Evolutionary conservation across 1,140 invertebrate species (phyloP), one percentile per base, ranked within the genome.

Genomic region (Ostrea denselamellosa): DNA sequence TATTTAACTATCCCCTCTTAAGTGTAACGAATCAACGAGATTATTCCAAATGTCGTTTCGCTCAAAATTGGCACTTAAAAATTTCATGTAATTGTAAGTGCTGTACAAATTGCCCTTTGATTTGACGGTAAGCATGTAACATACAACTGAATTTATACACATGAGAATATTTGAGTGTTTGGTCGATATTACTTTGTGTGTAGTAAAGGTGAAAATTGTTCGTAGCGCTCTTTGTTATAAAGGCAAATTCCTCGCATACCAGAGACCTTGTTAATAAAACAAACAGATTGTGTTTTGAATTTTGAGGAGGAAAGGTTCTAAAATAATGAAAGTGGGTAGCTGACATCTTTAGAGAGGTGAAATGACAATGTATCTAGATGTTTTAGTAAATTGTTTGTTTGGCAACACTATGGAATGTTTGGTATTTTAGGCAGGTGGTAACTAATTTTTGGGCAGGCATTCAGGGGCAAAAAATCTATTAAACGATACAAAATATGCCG

Each of bases 361-460:
- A 77, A 34, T 77, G 68, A 77, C 68, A 22, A 34, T 77, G 68
- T 14, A 77, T 25, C 22, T 14, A 28, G 25, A 14, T 77, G 25
- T 34, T 77, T 77, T 77, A 28, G 22, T 25, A 8, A 28, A 34
- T 10, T 77, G 25, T 77, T 77, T 77, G 68, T 77, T 77, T 77
- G 68, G 25, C 9, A 44, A 77, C 68, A 77, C 68, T 10, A 77
- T 77, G 68, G 68, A 77, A 77, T 77, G 68, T 77, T 77, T 77
- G 68, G 68, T 34, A 77, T 77, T 77, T 77, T 34, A 77, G 68
- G 68, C 68, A 77, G 68, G 68, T 77, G 68, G 68, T 77, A 77
- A 77, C 68, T 77, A 25, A 25, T 22, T 77, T 77, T 77, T 25
- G 28, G 28, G 68, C 68, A 77, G 68, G 68, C 68, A 77, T 77